Conservation (phyloP, 2,888 invertebrate genomes). For the Heteromyza rotundicornis region DNA sequence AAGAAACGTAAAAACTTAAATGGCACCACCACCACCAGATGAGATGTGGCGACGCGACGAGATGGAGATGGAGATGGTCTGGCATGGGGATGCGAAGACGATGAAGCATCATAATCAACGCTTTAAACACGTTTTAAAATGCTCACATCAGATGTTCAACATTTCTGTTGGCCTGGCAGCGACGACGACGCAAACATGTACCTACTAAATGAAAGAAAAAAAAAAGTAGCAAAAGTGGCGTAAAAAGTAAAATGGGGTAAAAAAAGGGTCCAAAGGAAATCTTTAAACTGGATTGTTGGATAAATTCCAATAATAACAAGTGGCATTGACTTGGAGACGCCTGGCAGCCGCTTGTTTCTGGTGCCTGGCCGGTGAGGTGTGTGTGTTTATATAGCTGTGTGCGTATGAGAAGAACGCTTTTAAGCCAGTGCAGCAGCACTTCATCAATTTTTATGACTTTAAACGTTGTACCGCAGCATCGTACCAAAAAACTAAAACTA, state of each 20-base stretch:
- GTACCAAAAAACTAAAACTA: neutral
- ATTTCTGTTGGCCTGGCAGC: neutral
- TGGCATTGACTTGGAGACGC: constrained; percentile 33
- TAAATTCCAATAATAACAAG: constrained; percentile 32
- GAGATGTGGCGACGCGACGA: neutral
- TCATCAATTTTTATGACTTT: constrained; percentile 40
- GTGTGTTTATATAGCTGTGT: too few species aligned
- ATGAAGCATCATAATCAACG: constrained; percentile 32
- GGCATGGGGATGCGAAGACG: neutral
- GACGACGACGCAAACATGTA: neutral
- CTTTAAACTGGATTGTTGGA: constrained; percentile 30
- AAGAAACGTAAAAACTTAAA: constrained; percentile 31
- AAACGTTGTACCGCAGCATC: constrained; percentile 2
- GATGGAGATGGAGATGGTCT: neutral
- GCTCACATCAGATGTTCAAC: constrained; percentile 8
- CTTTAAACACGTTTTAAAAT: constrained; percentile 32
- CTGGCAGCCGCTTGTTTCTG: neutral
- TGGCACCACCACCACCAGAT: constrained; percentile 29
- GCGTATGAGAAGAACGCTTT: neutral
- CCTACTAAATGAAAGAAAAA: neutral
- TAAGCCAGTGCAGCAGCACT: constrained; percentile 22
- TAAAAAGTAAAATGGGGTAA: constrained; percentile 8
- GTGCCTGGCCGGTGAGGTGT: too few species aligned
- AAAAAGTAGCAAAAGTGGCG: constrained; percentile 17
- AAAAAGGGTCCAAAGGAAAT: neutral